Evolutionary conservation across 2,113 vertebrate genomes (phyloP), one percentile per base, ranked within the genome.

Genomic region (Crotalus tigris): DNA sequence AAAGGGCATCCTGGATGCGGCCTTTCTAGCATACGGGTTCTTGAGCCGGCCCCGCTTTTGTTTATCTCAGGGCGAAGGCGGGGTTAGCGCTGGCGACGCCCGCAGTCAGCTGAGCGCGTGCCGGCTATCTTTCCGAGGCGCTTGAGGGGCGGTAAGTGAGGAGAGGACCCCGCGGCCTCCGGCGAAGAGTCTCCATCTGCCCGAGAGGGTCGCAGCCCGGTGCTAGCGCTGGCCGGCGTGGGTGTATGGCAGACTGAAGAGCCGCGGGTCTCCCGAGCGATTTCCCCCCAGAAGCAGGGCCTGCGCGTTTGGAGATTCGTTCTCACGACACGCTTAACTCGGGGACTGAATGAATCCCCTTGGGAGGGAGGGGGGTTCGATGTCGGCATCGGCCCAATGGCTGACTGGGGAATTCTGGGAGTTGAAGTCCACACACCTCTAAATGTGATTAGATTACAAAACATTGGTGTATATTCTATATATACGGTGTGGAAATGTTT

Each of bases 151-250:
- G 64, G 87, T 85, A 29, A 81, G 69, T 81, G 64, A 33, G 12
- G 15, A 2, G 9, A 0, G 69, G 5, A 8, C 3, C 0, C 0
- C 0, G 5, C 1, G 29, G 13, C 90, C 39, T 39, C 39, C 39
- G 39, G 39, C 39, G 39, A 39, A 39, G 39, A 39, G 39, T 39
- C 39, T 26, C 15, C 7, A 26, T 5, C 3, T 15, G 89, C 5
- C 13, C 13, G 3, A 24, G 55, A 13, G 26, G 54, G 33, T 10
- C n/a, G 21, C 1, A 5, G 29, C 54, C 19, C 57, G 4, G 39
- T 29, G 26, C 61, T 29, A 64, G 39, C 23, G 29, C 26, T 29
- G 13, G 15, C 89, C 2, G 24, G 24, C 24, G 24, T 46, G 55
- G 88, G 21, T 44, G 33, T 33, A 11, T 11, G 21, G 54, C n/a